Conservation (phyloP, 1,140 invertebrate species). For the Helicoverpa zea region DNA sequence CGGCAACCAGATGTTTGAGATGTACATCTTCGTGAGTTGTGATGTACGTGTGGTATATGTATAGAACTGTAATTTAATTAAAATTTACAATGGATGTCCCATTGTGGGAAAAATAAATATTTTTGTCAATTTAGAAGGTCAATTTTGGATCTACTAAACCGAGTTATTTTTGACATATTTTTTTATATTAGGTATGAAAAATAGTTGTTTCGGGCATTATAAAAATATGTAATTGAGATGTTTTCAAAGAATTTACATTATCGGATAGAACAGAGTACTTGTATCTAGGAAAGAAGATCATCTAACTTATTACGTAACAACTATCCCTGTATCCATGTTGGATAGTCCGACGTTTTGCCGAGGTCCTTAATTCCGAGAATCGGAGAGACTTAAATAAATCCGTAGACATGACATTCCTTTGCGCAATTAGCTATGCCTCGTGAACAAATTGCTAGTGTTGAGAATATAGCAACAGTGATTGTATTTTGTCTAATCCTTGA, state of each 20-base stretch:
- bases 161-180: too few relatives aligned
- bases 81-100: not conserved
- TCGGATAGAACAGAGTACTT: too few relatives aligned
- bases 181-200: too few relatives aligned
- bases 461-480: slow-evolving; percentile 6
- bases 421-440: slow-evolving; percentile 58
- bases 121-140: not conserved
- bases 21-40: not conserved
- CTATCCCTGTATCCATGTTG: too few relatives aligned
- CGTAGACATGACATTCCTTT: slow-evolving; percentile 51
- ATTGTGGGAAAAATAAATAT: not conserved
- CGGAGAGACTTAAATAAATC: slow-evolving; percentile 55
- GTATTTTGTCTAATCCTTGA: slow-evolving; percentile 5
- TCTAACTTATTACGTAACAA: too few relatives aligned
- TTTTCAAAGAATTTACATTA: too few relatives aligned
- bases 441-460: slow-evolving; percentile 54
- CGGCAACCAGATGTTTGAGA: slow-evolving; percentile 14
- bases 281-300: too few relatives aligned
- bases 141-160: too few relatives aligned
- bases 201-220: too few relatives aligned
- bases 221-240: too few relatives aligned
- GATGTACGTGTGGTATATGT: too few relatives aligned
- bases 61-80: not conserved
- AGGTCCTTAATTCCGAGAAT: slow-evolving; percentile 45
- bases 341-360: slow-evolving; percentile 11